Evolutionary conservation across 2,888 invertebrate species (phyloP).

Genomic region (Beris morrisii): DNA sequence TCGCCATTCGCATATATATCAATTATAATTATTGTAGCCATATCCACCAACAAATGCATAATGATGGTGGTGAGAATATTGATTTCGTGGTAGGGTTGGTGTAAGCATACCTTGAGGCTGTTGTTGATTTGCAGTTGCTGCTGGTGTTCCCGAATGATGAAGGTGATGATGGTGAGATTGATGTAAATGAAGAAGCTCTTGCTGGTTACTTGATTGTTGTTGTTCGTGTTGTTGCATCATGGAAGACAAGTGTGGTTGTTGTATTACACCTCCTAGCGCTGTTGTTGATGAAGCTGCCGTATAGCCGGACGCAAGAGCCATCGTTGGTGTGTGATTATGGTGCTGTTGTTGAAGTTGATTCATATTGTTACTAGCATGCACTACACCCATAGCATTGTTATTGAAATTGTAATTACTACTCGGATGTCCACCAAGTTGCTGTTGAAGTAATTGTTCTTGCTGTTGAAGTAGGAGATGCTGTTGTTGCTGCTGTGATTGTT

Average conservation of each 20-base stretch:
- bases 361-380: no score
- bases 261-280: not conserved
- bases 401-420: constrained; percentile 23
- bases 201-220: constrained; percentile 5
- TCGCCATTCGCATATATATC: not conserved
- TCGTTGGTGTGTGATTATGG: no score
- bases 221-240: constrained; percentile 25
- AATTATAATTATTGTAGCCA: constrained; percentile 16
- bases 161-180: constrained; percentile 19
- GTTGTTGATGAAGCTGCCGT: constrained; percentile 16
- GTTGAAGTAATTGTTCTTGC: constrained; percentile 40
- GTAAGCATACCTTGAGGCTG: constrained; percentile 22
- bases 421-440: constrained; percentile 32
- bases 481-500: constrained; percentile 38
- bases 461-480: constrained; percentile 36
- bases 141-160: constrained; percentile 35
- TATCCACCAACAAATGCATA: constrained; percentile 22
- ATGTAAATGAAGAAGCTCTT: not conserved
- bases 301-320: constrained; percentile 6
- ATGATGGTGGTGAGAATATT: constrained; percentile 23
- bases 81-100: constrained; percentile 17
- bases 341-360: no score
- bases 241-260: constrained; percentile 24
- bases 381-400: constrained; percentile 2
- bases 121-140: constrained; percentile 25